phyloP scores from a whole-genome alignment of 2,888 invertebrate genomes.

The Chalcosyrphus nemorum region DNA sequence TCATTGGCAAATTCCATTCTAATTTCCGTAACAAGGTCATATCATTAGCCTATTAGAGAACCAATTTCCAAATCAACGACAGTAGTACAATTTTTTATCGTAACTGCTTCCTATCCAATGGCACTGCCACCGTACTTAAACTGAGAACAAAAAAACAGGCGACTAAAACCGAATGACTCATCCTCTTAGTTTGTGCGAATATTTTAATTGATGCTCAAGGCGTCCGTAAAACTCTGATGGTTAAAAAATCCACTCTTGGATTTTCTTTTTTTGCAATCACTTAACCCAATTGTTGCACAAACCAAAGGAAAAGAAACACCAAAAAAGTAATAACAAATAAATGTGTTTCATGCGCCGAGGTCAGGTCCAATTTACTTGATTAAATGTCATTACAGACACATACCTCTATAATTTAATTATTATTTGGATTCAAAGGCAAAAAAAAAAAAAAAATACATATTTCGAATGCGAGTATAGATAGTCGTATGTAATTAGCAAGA shows the following conservation, averaged over 20 bases:
- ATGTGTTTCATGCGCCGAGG: neutral
- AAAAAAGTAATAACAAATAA: conserved; percentile 5
- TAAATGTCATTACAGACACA: conserved; percentile 20
- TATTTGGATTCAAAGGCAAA: neutral
- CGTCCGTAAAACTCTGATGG: neutral
- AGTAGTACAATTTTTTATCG: neutral
- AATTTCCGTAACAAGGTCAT: neutral
- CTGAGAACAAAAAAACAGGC: neutral
- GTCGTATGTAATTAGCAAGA: neutral
- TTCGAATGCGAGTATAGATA: neutral
- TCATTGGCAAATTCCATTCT: neutral
- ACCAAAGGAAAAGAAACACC: neutral
- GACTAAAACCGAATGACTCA: neutral
- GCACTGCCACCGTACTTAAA: neutral
- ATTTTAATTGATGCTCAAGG: neutral
- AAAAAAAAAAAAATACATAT: too few relatives aligned
- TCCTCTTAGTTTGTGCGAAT: neutral
- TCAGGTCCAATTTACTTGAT: neutral
- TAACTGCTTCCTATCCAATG: neutral
- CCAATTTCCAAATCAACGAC: neutral
- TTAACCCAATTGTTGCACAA: neutral
- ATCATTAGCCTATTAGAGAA: neutral
- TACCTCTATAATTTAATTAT: neutral
- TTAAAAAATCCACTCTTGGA: neutral
- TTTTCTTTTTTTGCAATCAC: neutral